phyloP scores from a whole-genome alignment of 1,140 invertebrate genomes.

The Solenopsis fugax region DNA sequence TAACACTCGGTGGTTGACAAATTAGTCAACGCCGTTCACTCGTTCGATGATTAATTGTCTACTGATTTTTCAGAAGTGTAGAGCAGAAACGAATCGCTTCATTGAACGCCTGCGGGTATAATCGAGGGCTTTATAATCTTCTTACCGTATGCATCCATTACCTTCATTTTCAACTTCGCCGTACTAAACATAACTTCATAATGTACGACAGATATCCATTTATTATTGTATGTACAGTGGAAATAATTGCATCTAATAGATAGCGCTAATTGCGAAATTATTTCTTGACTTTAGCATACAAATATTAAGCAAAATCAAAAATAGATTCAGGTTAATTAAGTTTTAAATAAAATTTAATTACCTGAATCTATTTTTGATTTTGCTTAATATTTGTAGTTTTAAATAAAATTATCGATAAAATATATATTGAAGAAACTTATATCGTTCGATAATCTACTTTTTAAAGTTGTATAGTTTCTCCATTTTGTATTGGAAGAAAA shows the following conservation, averaged over 20 bases:
- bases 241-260: conserved; percentile 41
- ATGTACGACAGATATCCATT: conserved; percentile 40
- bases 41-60: conserved; percentile 69
- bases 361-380: no score
- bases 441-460: not conserved
- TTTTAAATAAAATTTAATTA: not conserved
- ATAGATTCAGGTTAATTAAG: not conserved
- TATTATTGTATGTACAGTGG: conserved; percentile 22
- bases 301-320: not conserved
- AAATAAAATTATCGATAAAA: not conserved
- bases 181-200: conserved; percentile 48
- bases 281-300: not conserved
- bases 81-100: conserved; percentile 76
- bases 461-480: conserved; percentile 4
- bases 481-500: not conserved
- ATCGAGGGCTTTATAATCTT: conserved; percentile 60
- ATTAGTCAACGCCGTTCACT: conserved; percentile 66
- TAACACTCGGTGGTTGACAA: conserved; percentile 69
- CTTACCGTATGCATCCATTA: conserved; percentile 53
- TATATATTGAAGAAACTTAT: not conserved
- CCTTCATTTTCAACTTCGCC: conserved; percentile 48
- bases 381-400: no score
- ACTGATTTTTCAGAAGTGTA: conserved; percentile 75
- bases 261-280: conserved; percentile 31
- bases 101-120: conserved; percentile 53